A percentile compares a stretch with the other conserved stretches of the same genome.
These are phyloP conservation scores for Acanthosoma haemorrhoidale DNA, from an alignment of 2,888 invertebrate genomes.

Conservation along the genomic window DNA sequence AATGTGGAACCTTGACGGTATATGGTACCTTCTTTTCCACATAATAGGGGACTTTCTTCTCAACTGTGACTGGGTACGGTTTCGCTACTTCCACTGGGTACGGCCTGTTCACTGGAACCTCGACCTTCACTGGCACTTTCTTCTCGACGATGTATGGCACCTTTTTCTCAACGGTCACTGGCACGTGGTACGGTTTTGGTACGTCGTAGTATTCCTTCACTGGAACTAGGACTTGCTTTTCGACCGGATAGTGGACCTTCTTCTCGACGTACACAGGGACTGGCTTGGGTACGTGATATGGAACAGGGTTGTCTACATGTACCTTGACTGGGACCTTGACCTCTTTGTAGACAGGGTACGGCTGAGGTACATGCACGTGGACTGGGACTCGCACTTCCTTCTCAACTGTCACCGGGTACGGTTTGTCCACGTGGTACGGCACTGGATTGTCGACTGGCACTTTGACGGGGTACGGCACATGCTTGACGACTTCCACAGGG, in stretches of 20 bases:
- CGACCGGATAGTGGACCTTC: constrained; percentile 36
- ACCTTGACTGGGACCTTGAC: constrained; percentile 40
- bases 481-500: constrained; percentile 42
- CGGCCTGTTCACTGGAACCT: constrained; percentile 40
- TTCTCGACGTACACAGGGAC: constrained; percentile 40
- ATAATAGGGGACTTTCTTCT: constrained; percentile 19
- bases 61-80: constrained; percentile 35
- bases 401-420: constrained; percentile 42
- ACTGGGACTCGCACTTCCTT: constrained; percentile 42
- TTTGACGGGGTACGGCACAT: constrained; percentile 42
- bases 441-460: constrained; percentile 41
- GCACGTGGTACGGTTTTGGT: constrained; percentile 38
- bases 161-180: constrained; percentile 37
- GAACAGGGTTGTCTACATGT: constrained; percentile 40
- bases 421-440: constrained; percentile 42
- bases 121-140: constrained; percentile 32
- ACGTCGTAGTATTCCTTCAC: constrained; percentile 38
- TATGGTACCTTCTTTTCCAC: constrained; percentile 24
- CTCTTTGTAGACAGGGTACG: constrained; percentile 42
- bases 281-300: constrained; percentile 40
- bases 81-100: constrained; percentile 36
- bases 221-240: constrained; percentile 37
- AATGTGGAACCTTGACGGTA: constrained; percentile 15
- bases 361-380: constrained; percentile 41
- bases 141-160: constrained; percentile 32